These are phyloP conservation scores for Bimastos eiseni DNA, from an alignment of 2,888 invertebrate genomes.

Conservation along the genomic window DNA sequence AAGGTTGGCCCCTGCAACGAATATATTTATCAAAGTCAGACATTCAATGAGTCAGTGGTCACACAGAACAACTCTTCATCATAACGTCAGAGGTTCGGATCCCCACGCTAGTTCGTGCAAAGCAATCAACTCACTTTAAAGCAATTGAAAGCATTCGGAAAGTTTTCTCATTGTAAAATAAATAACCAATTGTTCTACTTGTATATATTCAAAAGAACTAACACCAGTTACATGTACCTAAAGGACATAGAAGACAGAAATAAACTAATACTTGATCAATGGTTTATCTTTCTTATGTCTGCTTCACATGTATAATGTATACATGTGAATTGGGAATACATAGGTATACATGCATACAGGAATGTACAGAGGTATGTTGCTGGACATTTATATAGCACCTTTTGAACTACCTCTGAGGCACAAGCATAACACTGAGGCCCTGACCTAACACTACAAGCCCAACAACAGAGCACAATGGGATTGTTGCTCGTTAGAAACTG, in stretches of 20 bases:
- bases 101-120: background rate
- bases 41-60: background rate
- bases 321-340: too few relatives aligned
- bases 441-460: background rate
- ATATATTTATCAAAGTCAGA: background rate
- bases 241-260: too few relatives aligned
- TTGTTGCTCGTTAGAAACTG: background rate
- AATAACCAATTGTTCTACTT: too few relatives aligned
- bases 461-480: background rate
- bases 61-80: background rate
- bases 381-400: background rate
- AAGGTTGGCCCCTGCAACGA: constrained; percentile 66
- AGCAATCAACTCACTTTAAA: too few relatives aligned
- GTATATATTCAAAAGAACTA: too few relatives aligned
- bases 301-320: too few relatives aligned
- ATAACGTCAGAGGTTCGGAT: background rate
- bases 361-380: background rate
- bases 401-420: background rate
- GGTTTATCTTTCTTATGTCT: too few relatives aligned
- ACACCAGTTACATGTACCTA: too few relatives aligned
- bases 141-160: too few relatives aligned
- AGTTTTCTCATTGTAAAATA: too few relatives aligned
- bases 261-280: too few relatives aligned
- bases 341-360: background rate
- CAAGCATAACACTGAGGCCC: too few relatives aligned